Base-by-base conservation (phyloP, 2,888 invertebrate genomes). In the Pandemis corylana region DNA sequence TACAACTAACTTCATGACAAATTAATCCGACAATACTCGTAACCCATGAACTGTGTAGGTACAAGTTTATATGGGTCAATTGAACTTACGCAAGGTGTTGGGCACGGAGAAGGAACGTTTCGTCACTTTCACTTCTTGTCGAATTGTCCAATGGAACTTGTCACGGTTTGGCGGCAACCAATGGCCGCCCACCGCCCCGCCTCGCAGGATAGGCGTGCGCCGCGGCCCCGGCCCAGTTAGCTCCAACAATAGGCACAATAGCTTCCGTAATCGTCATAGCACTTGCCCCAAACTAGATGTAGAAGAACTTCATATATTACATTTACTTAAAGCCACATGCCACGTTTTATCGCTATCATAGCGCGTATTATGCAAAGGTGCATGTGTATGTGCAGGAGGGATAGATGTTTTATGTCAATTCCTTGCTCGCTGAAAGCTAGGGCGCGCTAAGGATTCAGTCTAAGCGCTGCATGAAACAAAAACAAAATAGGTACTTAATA, bases 81-180 rank as follows among this genome's bases (percentile, higher is more conserved):
- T 82, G 84, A 67, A 72, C 89, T 89, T 87, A 86, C 87, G 85
- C 88, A 91, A 90, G 87, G 90, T 90, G 90, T 82, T 85, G 67
- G 63, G 66, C 70, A 80, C 84, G 83, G 85, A 83, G 85, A 89
- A 85, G 87, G 84, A 88, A 80, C 81, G 81, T 87, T 88, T 89
- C 87, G 88, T 91, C 90, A 93, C 92, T 92, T 92, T 93, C 92
- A 90, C 91, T 90, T 87, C 84, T 87, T 83, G 87, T 87, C 81
- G 87, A 83, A 85, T 89, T 92, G 91, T 92, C 94, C 94, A 94
- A 94, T 94, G 89, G 89, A 86, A 89, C 86, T 90, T 90, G 94
- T 92, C 93, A 93, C 92, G 93, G 85, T 92, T 89, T 87, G 90
- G 76, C 89, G 85, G 90, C 87, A 91, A 89, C 93, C 93, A 94